These are phyloP conservation scores for Saturnia pavonia DNA, from an alignment of 2,888 invertebrate species.

Conservation along the genomic window DNA sequence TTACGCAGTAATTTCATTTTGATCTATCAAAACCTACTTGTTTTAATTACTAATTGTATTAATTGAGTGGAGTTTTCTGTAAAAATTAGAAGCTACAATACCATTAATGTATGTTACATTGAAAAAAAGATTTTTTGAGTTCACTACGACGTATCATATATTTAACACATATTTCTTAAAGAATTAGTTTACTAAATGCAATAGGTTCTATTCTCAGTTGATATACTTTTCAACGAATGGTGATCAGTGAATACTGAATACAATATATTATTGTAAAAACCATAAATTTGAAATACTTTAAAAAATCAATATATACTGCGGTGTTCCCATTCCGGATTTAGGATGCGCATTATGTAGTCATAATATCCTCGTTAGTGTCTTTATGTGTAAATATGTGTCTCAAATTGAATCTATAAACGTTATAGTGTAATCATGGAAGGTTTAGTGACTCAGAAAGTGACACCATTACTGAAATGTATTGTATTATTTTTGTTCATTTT, in stretches of 20 bases:
- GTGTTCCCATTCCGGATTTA: conserved; percentile 51
- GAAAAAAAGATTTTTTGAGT: neutral
- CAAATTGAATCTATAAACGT: neutral
- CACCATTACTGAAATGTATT: conserved; percentile 72
- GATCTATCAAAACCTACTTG: neutral
- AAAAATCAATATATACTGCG: conserved; percentile 70
- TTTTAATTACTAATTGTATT: neutral
- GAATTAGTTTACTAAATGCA: neutral
- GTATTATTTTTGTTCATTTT: conserved; percentile 74
- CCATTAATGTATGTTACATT: neutral
- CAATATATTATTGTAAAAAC: neutral
- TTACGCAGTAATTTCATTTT: conserved; percentile 23
- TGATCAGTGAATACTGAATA: neutral
- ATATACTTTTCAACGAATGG: neutral
- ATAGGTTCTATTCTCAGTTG: neutral
- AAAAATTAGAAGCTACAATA: neutral
- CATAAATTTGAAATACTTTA: neutral
- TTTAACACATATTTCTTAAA: neutral
- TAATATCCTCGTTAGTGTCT: conserved; percentile 27
- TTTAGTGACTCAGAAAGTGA: conserved; percentile 63
- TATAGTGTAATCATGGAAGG: conserved; percentile 58
- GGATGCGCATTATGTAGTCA: conserved; percentile 43
- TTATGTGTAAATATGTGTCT: conserved; percentile 23
- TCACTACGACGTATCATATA: neutral
- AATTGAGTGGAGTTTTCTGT: neutral